These are phyloP conservation scores for Myotis brandtii DNA, from an alignment of 2,113 vertebrate genomes.

Conservation along the genomic window DNA sequence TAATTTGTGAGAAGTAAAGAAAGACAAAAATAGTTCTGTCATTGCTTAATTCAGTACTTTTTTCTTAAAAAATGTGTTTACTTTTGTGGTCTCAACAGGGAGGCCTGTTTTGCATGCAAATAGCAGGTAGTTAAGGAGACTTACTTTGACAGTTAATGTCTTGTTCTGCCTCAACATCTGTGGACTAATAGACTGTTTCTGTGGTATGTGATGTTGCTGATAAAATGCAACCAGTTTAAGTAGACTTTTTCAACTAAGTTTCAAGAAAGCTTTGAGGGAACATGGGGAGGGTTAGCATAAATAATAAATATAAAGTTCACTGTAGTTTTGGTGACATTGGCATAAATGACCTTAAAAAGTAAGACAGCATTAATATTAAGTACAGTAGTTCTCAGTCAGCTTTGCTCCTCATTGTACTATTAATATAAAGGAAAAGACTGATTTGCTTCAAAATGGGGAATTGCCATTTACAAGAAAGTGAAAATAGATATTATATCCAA, in stretches of 20 bases:
- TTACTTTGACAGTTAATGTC: slow-evolving; percentile 83
- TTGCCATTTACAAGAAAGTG: not conserved
- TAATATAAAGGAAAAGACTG: slow-evolving; percentile 63
- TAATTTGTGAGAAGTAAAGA: slow-evolving; percentile 60
- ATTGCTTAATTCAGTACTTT: slow-evolving; percentile 74
- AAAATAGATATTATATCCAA: not conserved
- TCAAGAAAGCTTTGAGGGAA: slow-evolving; percentile 41
- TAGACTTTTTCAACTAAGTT: slow-evolving; percentile 75
- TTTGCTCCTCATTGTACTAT: slow-evolving; percentile 48
- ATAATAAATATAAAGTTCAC: slow-evolving; percentile 83
- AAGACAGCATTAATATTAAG: slow-evolving; percentile 81
- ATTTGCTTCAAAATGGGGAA: slow-evolving; percentile 26
- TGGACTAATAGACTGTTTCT: slow-evolving; percentile 79
- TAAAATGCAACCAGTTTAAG: slow-evolving; percentile 84
- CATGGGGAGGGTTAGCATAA: slow-evolving; percentile 72
- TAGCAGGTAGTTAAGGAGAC: slow-evolving; percentile 79
- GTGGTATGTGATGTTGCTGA: slow-evolving; percentile 78
- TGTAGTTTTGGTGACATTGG: slow-evolving; percentile 71
- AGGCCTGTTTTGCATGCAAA: slow-evolving; percentile 85
- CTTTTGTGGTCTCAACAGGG: slow-evolving; percentile 82
- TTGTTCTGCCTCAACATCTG: slow-evolving; percentile 80
- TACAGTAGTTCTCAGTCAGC: slow-evolving; percentile 58
- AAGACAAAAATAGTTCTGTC: slow-evolving; percentile 68
- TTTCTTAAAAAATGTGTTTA: slow-evolving; percentile 81
- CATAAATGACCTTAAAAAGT: slow-evolving; percentile 84